A percentile compares a stretch with the other conserved stretches of the same genome.
Evolutionary conservation across 2,797 vertebrate genomes (phyloP).

Genomic region (Rhinichthys osculus): DNA sequence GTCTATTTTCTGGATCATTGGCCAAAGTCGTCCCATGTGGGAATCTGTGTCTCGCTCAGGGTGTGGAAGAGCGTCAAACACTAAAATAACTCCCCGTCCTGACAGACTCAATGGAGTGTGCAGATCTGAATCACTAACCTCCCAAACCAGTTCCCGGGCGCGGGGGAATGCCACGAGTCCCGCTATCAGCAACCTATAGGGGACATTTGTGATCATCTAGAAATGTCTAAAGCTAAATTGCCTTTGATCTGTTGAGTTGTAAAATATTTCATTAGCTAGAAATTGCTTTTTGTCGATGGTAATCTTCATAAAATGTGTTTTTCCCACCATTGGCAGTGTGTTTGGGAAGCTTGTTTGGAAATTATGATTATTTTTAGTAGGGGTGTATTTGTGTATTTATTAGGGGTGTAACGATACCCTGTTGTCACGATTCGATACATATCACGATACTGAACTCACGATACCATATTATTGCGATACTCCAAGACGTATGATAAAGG

Average conservation of each 20-base stretch:
- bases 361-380: not conserved
- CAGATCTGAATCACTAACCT: slow-evolving; percentile 3
- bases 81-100: not conserved
- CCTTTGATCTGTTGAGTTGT: too few species aligned
- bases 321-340: not conserved
- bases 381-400: too few species aligned
- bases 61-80: not conserved
- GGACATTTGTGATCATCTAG: too few species aligned
- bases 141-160: slow-evolving; percentile 46
- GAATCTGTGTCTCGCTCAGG: slow-evolving; percentile 8
- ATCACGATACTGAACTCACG: too few species aligned
- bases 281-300: not conserved
- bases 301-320: not conserved
- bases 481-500: too few species aligned
- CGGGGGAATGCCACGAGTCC: not conserved
- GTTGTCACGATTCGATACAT: too few species aligned
- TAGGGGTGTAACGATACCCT: too few species aligned
- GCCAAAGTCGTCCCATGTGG: slow-evolving; percentile 7
- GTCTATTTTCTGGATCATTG: not conserved
- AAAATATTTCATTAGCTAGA: not conserved
- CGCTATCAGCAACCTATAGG: not conserved
- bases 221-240: not conserved
- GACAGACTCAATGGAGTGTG: not conserved
- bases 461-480: too few species aligned
- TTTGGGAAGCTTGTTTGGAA: not conserved